phyloP scores from a whole-genome alignment of 2,888 invertebrate species.

The Hipparchia semele region DNA sequence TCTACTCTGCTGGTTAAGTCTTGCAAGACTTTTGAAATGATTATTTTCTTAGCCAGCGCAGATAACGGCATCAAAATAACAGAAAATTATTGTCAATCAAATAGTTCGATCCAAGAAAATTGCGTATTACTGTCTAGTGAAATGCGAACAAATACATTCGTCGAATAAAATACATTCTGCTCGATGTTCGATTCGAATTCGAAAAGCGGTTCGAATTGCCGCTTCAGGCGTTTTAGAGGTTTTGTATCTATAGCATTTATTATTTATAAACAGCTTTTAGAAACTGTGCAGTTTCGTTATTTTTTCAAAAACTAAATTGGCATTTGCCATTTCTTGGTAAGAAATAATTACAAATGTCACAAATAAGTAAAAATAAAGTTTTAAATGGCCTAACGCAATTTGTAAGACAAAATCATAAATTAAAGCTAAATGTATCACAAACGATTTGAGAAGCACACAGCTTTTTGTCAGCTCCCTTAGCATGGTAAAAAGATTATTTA shows the following conservation, averaged over 20 bases:
- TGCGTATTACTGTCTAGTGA: neutral
- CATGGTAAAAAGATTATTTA: no score
- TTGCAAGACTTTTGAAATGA: neutral
- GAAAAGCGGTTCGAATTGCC: neutral
- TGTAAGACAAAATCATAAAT: no score
- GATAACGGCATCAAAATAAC: conserved; percentile 7
- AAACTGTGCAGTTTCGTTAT: neutral
- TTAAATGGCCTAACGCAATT: no score
- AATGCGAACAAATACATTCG: conserved; percentile 9
- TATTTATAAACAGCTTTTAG: neutral
- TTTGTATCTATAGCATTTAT: neutral
- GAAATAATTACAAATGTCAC: no score
- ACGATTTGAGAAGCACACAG: no score
- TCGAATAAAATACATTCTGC: conserved; percentile 8
- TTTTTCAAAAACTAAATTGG: no score
- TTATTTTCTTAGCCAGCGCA: neutral
- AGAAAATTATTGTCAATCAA: conserved; percentile 2
- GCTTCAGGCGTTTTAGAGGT: conserved; percentile 4
- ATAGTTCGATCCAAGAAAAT: conserved; percentile 9
- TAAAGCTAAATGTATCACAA: no score
- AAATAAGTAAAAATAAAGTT: no score
- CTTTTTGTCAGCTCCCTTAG: no score
- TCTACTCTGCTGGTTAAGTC: neutral
- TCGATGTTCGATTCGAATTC: neutral
- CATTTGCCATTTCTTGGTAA: no score